Evolutionary conservation across 2,888 invertebrate genomes (phyloP), one percentile per base, ranked within the genome.

Genomic region (Melitaea athalia): DNA sequence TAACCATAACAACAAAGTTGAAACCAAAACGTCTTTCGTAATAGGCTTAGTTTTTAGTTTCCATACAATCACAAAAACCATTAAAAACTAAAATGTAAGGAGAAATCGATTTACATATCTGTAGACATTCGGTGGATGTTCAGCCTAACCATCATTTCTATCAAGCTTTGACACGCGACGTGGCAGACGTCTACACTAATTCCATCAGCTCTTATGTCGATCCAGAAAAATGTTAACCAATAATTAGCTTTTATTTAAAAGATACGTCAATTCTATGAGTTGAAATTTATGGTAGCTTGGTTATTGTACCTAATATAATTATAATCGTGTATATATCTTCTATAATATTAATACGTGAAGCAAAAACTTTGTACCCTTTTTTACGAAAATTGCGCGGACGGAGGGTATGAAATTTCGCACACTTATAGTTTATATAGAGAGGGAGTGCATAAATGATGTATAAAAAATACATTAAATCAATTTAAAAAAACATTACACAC

Each of bases 161-260:
- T 55, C n/a, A 33, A 33, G 53, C 33, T 55, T n/a, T 55, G 53
- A 55, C 53, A 55, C 33, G 31, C 24, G 53, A 31, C 14, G 49
- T 47, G 33, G 5, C 45, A 31, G 49, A 43, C 47, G 49, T 14
- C n/a, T 12, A n/a, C 61, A 47, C 61, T 61, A 61, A 61, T 61
- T 61, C 49, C 61, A 61, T 49, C 61, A 61, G 31, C 47, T 61
- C n/a, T 33, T 49, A 60, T n/a, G 49, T 12, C 33, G n/a, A 49
- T 61, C 33, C n/a, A 10, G 33, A 8, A 11, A 61, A 49, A 33
- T 14, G 31, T 5, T 61, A 10, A 49, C 33, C 10, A n/a, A 61
- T 3, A 49, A 49, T 61, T 55, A 14, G 6, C 14, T 14, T 14
- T n/a, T n/a, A 49, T 49, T 49, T 45, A 2, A 14, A 11, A 53